These are phyloP conservation scores for Chiroxiphia lanceolata DNA, from an alignment of 2,797 vertebrate species.

Conservation along the genomic window DNA sequence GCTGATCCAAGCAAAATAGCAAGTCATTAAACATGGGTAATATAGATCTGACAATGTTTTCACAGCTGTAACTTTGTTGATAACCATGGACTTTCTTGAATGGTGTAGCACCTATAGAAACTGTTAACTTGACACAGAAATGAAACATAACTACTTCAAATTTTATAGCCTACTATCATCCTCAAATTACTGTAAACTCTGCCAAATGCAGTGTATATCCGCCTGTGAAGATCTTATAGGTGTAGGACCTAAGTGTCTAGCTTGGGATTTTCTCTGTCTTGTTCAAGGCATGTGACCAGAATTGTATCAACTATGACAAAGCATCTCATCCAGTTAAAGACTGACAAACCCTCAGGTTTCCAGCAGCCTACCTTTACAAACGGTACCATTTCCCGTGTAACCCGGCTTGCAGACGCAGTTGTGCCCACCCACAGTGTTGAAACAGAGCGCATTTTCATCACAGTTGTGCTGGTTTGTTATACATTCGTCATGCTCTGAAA, in stretches of 20 bases:
- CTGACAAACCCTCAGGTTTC: neutral
- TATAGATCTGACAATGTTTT: neutral
- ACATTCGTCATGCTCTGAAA: conserved; percentile 94
- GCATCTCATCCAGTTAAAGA: neutral
- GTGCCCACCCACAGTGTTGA: conserved; percentile 96
- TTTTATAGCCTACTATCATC: neutral
- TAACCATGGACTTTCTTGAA: neutral
- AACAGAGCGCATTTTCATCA: conserved; percentile 93
- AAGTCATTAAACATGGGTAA: neutral
- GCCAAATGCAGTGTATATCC: neutral
- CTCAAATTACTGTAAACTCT: neutral
- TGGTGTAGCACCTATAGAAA: neutral
- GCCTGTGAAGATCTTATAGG: neutral
- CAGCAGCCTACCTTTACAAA: conserved; percentile 87
- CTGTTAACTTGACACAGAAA: neutral
- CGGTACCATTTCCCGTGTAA: conserved; percentile 91
- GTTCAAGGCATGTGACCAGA: neutral
- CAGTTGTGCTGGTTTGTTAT: conserved; percentile 90
- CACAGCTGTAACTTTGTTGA: neutral
- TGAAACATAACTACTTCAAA: neutral
- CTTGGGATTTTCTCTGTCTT: neutral
- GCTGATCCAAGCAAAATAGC: neutral
- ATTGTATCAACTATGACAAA: neutral
- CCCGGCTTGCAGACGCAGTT: conserved; percentile 96
- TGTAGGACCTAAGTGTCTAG: neutral